Percentiles rank a stretch among this genome's conserved stretches.
These are phyloP conservation scores for Oreortyx pictus DNA, from an alignment of 2,797 vertebrate genomes.

Conservation along the genomic window DNA sequence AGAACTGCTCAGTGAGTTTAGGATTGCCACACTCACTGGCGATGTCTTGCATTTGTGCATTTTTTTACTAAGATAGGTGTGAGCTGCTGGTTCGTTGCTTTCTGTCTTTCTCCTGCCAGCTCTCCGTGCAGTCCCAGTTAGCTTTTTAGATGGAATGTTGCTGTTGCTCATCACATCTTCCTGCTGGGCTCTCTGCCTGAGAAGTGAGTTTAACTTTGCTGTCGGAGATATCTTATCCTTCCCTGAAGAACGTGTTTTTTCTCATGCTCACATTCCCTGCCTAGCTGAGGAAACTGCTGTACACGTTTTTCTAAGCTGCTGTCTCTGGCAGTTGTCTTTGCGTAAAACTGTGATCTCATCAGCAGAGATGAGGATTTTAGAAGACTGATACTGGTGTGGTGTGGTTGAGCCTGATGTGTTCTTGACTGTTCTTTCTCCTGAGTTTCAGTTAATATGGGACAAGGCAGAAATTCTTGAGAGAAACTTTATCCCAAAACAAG, in stretches of 20 bases:
- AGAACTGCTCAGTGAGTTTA: not conserved
- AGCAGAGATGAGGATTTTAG: not conserved
- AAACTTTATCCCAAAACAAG: not conserved
- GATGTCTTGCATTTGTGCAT: not conserved
- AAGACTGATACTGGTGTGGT: not conserved
- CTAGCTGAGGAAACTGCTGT: not conserved
- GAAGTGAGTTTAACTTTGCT: accelerated
- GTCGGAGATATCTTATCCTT: not conserved
- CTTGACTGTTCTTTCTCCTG: not conserved
- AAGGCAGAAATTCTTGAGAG: not conserved
- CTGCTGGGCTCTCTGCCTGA: not conserved
- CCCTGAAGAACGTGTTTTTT: not conserved
- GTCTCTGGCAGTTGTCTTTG: not conserved
- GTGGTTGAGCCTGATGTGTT: not conserved
- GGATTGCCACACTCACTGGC: not conserved
- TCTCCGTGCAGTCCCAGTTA: not conserved
- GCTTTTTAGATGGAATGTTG: not conserved
- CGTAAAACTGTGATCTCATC: not conserved
- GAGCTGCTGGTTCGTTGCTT: not conserved
- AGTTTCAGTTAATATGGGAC: not conserved
- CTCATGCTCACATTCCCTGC: not conserved
- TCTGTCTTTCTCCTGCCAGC: not conserved
- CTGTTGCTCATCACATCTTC: not conserved
- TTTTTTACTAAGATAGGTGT: not conserved
- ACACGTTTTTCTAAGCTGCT: accelerated